Conservation (phyloP, 2,888 invertebrate genomes). For the Lithophane leautieri region DNA sequence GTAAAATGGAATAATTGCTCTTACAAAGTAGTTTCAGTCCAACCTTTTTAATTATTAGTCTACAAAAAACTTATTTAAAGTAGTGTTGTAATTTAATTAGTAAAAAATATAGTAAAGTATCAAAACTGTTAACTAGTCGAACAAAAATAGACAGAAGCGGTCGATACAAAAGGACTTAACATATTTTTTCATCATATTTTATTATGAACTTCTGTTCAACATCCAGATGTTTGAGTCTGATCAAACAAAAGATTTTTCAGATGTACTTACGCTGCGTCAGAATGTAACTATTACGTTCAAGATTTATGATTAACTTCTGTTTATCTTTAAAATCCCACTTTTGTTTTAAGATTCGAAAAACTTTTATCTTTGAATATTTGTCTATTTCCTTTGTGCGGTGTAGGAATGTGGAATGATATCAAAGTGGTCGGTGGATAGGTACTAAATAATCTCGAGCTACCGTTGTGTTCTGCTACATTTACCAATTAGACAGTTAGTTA, state of each 20-base stretch:
- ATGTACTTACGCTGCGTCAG: slow-evolving; percentile 83
- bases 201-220: slow-evolving; percentile 90
- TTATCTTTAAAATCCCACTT: slow-evolving; percentile 82
- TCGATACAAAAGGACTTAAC: slow-evolving; percentile 90
- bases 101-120: slow-evolving; percentile 73
- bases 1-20: slow-evolving; percentile 40
- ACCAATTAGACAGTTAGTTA: slow-evolving; percentile 64
- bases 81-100: slow-evolving; percentile 27
- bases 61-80: slow-evolving; percentile 23
- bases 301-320: slow-evolving; percentile 86
- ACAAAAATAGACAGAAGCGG: slow-evolving; percentile 82
- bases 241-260: slow-evolving; percentile 90
- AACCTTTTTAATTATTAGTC: slow-evolving; percentile 21
- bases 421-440: slow-evolving; percentile 54
- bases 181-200: slow-evolving; percentile 90
- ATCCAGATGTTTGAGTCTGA: slow-evolving; percentile 89
- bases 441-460: slow-evolving; percentile 55
- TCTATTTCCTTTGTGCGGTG: slow-evolving; percentile 66
- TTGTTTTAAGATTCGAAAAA: slow-evolving; percentile 76
- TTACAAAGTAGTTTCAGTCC: slow-evolving; percentile 27
- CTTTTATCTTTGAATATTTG: slow-evolving; percentile 69
- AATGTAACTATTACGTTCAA: slow-evolving; percentile 84
- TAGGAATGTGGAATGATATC: slow-evolving; percentile 62
- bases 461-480: slow-evolving; percentile 61
- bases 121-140: slow-evolving; percentile 74